These are phyloP conservation scores for Andrena flavipes DNA, from an alignment of 2,888 invertebrate genomes.

Conservation along the genomic window DNA sequence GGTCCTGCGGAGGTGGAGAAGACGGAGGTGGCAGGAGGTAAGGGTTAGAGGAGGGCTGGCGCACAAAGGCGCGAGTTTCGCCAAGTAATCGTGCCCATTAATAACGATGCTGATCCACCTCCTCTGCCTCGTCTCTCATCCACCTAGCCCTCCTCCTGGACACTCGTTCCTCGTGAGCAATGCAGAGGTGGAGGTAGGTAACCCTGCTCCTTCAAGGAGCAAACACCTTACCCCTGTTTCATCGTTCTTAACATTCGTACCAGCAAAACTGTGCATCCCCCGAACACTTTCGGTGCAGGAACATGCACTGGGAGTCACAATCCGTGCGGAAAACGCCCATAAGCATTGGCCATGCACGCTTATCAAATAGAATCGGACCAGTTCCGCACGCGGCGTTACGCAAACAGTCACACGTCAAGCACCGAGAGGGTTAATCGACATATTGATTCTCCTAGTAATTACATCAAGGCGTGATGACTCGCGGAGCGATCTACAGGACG, in stretches of 20 bases:
- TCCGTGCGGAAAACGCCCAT: too few species aligned
- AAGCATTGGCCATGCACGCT: too few species aligned
- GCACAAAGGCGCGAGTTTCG: conserved; percentile 81
- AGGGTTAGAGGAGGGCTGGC: conserved; percentile 62
- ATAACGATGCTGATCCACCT: conserved; percentile 81
- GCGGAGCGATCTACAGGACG: background rate
- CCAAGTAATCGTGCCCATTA: conserved; percentile 83
- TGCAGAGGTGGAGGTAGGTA: background rate
- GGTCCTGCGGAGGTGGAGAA: conserved; percentile 54
- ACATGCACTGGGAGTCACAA: too few species aligned
- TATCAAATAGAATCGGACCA: too few species aligned
- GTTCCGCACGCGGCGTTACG: too few species aligned
- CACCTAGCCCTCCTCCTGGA: conserved; percentile 10
- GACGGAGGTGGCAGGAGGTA: conserved; percentile 50
- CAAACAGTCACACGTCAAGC: too few species aligned
- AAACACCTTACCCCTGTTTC: background rate
- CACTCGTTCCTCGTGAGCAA: background rate
- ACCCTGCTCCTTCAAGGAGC: background rate
- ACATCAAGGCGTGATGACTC: conserved; percentile 14
- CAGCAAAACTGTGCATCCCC: too few species aligned
- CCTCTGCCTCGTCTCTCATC: conserved; percentile 44
- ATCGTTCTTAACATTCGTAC: background rate
- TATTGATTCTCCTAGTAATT: conserved; percentile 9
- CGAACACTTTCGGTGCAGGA: too few species aligned
- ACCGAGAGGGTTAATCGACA: background rate